Conservation (phyloP, 2,797 vertebrate species). For the Manis javanica region DNA sequence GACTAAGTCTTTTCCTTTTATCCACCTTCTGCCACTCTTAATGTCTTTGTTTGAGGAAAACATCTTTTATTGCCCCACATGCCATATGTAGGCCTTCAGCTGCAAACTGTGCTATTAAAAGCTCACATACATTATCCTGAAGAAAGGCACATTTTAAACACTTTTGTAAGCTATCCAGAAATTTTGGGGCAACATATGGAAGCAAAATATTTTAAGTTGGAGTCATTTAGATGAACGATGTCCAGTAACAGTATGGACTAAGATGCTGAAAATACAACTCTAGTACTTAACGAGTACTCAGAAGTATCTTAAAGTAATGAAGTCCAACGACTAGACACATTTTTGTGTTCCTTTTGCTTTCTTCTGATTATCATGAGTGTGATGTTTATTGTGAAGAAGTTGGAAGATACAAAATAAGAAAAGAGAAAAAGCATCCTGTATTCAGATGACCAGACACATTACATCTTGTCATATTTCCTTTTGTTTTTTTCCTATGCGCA, state of each 20-base stretch:
- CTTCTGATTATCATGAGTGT: neutral
- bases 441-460: neutral
- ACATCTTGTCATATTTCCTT: neutral
- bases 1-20: neutral
- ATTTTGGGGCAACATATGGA: neutral
- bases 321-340: neutral
- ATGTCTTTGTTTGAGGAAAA: neutral
- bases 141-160: neutral
- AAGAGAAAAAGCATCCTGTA: neutral
- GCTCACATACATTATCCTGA: neutral
- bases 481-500: neutral
- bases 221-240: neutral
- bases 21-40: neutral
- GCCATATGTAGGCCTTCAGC: neutral
- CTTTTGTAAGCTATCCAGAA: neutral
- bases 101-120: constrained; percentile 17
- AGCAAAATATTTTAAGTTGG: neutral
- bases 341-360: neutral
- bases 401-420: neutral
- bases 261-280: neutral
- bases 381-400: neutral
- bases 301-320: neutral
- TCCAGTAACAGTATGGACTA: neutral
- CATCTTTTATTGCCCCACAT: neutral
- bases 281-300: neutral